Base-by-base conservation (phyloP, 1,140 invertebrate species). In the Drosophila ironensis region DNA sequence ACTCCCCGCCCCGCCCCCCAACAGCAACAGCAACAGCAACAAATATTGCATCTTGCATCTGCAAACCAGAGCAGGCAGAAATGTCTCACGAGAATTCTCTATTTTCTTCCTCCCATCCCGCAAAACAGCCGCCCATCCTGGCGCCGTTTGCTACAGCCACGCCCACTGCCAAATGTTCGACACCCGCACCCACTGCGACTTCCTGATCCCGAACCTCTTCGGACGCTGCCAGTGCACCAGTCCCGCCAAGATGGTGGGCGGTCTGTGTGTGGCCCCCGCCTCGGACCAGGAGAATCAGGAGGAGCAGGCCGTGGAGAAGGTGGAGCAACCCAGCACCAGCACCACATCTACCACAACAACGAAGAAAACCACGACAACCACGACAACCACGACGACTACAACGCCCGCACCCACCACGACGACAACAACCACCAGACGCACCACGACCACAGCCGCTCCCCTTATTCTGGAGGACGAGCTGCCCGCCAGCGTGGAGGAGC, bases 61-160 rank as follows among this genome's bases (percentile, higher is more conserved):
- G 3, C 24, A 16, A 69, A 35, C 35, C 44, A 27, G 64, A 51
- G 52, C 75, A 80, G 46, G 68, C 54, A 50, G 66, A 54, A 52
- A 63, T 25, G 59, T 70, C 66, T 59, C 64, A 70, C 20, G 66
- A 70, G 76, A 80, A 75, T 51, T 30, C 52, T 38, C 30, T 41
- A 28, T 30, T 9, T 24, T 42, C 35, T 14, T 20, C 28, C 25
- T 57, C n/a, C 33, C 14, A 37, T 37, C 33, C 33, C 14, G 8
- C 6, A 33, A 14, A 33, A 40, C 91, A 98, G 96, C 96, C 73
- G 95, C 96, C n/a, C 93, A 93, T 84, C 92, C 96, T 12, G 95
- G 95, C 38, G 94, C 96, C 60, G 94, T 97, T n/a, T 98, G 97
- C 87, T 96, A 97, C 90, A 96, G 95, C 78, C 95, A 97, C 84